A percentile compares a stretch with the other conserved stretches of the same genome.
Conservation (phyloP, 2,797 vertebrate species). For the Sebastes matsubarae region DNA sequence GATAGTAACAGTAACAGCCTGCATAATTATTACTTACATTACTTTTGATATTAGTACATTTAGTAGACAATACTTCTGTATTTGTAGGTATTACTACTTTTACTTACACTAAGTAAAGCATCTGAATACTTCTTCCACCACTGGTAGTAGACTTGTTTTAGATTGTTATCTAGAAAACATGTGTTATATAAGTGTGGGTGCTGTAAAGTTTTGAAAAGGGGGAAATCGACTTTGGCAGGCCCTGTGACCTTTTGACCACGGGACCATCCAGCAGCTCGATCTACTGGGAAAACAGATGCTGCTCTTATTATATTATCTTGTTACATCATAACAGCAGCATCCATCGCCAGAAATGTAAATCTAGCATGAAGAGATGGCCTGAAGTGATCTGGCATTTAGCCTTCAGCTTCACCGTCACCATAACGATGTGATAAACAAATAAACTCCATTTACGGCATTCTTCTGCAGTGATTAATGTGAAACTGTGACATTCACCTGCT, state of each 20-base stretch:
- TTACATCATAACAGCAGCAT: background rate
- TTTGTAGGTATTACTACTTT: background rate
- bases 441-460: constrained; percentile 15
- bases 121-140: background rate
- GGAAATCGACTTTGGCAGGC: background rate
- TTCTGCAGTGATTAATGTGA: constrained; percentile 13
- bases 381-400: background rate
- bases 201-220: background rate
- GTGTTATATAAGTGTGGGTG: background rate
- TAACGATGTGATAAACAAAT: constrained; percentile 38
- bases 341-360: background rate
- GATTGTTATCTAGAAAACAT: background rate
- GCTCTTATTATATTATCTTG: background rate
- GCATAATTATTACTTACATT: background rate
- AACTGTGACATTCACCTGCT: background rate
- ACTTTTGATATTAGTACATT: background rate
- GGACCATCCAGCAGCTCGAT: background rate
- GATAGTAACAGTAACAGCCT: background rate
- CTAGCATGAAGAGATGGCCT: background rate
- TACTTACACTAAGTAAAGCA: background rate
- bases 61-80: background rate
- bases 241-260: background rate
- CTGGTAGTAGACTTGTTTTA: background rate
- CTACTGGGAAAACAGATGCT: background rate
- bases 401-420: constrained; percentile 19